Percentiles rank a stretch among this genome's conserved stretches.
Conservation (phyloP, 2,888 invertebrate genomes). For the Drosophila neutralis region DNA sequence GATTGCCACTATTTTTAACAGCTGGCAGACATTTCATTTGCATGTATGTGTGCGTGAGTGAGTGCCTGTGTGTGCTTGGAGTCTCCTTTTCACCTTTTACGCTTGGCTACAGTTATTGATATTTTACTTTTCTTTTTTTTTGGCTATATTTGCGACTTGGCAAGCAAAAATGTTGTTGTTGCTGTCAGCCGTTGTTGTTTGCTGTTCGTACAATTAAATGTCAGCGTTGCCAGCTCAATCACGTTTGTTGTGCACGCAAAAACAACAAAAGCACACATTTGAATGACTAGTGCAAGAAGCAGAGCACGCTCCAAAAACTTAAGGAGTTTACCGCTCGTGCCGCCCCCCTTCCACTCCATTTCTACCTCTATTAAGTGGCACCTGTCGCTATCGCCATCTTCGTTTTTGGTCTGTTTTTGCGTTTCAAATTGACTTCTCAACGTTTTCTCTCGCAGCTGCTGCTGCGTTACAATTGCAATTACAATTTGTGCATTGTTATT, state of each 20-base stretch:
- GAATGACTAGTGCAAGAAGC: conserved; percentile 39
- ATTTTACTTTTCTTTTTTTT: conserved; percentile 17
- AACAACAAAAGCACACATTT: conserved; percentile 12
- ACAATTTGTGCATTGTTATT: conserved; percentile 45
- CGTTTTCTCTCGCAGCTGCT: conserved; percentile 34
- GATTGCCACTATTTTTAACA: conserved; percentile 27
- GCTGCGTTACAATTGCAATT: conserved; percentile 59
- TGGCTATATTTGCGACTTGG: conserved; percentile 55
- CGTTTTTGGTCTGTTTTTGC: conserved; percentile 27
- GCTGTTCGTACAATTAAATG: conserved; percentile 16
- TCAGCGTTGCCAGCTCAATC: conserved; percentile 28
- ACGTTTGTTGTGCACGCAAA: conserved; percentile 6
- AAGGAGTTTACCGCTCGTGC: conserved; percentile 40
- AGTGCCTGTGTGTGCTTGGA: conserved; percentile 18
- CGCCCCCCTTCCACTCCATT: background rate
- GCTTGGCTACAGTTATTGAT: conserved; percentile 53
- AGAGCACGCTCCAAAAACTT: conserved; percentile 16
- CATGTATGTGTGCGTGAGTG: conserved; percentile 21
- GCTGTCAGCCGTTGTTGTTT: conserved; percentile 31
- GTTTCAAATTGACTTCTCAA: conserved; percentile 59
- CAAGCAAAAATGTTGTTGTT: conserved; percentile 45
- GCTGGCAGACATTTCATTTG: conserved; percentile 32
- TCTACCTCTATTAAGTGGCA: conserved; percentile 19
- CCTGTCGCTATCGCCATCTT: conserved; percentile 35
- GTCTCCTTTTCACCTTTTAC: conserved; percentile 32